These are phyloP conservation scores for Sternarchorhynchus goeldii DNA, from an alignment of 2,797 vertebrate genomes.

Conservation along the genomic window DNA sequence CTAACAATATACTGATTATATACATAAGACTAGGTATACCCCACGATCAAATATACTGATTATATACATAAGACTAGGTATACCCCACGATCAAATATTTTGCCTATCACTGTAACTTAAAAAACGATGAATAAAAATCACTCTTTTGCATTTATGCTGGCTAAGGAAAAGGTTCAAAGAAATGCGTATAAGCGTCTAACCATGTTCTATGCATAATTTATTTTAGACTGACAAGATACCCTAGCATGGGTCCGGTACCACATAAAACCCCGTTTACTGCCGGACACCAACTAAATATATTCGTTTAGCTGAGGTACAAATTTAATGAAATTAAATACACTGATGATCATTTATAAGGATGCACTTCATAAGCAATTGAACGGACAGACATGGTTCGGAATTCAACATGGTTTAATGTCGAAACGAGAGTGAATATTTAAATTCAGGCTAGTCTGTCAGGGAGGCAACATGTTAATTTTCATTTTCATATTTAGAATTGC, in stretches of 20 bases:
- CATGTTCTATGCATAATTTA: conserved; percentile 79
- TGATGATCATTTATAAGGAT: conserved; percentile 57
- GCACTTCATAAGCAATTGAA: conserved; percentile 22
- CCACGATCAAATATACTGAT: background rate
- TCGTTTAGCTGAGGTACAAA: conserved; percentile 77
- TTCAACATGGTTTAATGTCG: background rate
- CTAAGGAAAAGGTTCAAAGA: conserved; percentile 76
- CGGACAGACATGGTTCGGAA: background rate
- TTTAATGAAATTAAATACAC: conserved; percentile 76
- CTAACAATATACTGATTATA: too few species aligned
- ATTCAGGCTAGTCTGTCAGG: background rate
- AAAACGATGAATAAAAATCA: conserved; percentile 69
- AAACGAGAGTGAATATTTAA: conserved; percentile 6
- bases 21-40: too few species aligned
- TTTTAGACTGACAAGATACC: conserved; percentile 76
- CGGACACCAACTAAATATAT: conserved; percentile 76
- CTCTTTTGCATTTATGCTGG: conserved; percentile 70
- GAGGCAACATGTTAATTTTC: background rate
- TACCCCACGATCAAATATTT: conserved; percentile 44
- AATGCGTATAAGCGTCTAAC: conserved; percentile 72
- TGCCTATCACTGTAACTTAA: conserved; percentile 54
- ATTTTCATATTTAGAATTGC: background rate
- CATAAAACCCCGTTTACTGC: conserved; percentile 66
- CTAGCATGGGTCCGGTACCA: conserved; percentile 65
- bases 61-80: conserved; percentile 11